Evolutionary conservation across 2,888 invertebrate genomes (phyloP).

Genomic region (Xylota segnis): DNA sequence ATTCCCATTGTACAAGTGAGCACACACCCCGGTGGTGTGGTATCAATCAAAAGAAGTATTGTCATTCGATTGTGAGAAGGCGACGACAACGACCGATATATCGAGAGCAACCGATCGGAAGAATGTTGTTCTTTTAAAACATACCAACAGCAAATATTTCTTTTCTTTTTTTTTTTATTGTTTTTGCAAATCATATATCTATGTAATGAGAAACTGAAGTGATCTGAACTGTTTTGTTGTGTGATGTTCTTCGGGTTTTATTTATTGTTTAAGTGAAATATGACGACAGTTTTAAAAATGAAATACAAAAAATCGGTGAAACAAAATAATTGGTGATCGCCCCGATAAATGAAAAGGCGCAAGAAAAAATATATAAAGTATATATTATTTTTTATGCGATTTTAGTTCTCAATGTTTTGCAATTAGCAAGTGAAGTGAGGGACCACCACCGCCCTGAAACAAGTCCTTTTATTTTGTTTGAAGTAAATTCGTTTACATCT

Average conservation of each 20-base stretch:
- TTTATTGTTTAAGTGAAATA: slow-evolving; percentile 1
- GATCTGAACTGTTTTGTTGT: slow-evolving; percentile 26
- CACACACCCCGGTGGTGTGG: slow-evolving; percentile 67
- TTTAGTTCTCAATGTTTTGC: slow-evolving; percentile 42
- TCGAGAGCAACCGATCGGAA: slow-evolving; percentile 26
- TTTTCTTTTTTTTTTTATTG: no score
- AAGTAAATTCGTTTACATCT: background rate
- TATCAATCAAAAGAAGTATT: slow-evolving; percentile 63
- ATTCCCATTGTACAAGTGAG: slow-evolving; percentile 63
- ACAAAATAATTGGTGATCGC: slow-evolving; percentile 49
- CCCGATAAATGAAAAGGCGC: slow-evolving; percentile 61
- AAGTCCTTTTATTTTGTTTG: no score
- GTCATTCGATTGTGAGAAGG: slow-evolving; percentile 68
- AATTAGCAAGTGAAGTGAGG: slow-evolving; percentile 36
- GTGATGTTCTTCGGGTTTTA: slow-evolving; percentile 25
- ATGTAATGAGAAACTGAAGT: slow-evolving; percentile 51
- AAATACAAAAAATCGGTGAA: slow-evolving; percentile 57
- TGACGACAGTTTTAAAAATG: slow-evolving; percentile 60
- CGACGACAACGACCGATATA: slow-evolving; percentile 48
- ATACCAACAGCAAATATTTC: background rate
- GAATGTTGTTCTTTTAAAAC: slow-evolving; percentile 22
- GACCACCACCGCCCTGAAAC: background rate
- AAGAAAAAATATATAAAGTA: slow-evolving; percentile 47
- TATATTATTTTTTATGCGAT: slow-evolving; percentile 52
- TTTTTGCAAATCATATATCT: no score